These are phyloP conservation scores for Pachypanchax playfairii DNA, from an alignment of 2,113 vertebrate species.

Conservation along the genomic window DNA sequence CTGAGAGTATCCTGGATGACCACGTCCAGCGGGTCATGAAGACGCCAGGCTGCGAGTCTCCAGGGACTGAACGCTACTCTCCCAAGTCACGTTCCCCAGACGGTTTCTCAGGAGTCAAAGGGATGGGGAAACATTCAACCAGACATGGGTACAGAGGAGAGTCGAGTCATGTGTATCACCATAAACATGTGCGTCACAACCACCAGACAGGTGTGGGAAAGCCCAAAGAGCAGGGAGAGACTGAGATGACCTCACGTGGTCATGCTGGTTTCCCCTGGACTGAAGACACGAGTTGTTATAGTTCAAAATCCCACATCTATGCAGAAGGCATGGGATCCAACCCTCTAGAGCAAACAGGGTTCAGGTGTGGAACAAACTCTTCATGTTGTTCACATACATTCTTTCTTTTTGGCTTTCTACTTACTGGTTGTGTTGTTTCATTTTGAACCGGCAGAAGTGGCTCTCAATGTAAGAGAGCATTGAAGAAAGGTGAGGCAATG, in stretches of 20 bases:
- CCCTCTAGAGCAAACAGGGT: conserved; percentile 76
- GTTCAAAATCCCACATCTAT: conserved; percentile 85
- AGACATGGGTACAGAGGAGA: conserved; percentile 85
- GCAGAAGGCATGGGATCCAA: conserved; percentile 77
- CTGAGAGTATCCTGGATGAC: conserved; percentile 95
- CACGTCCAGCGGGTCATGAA: conserved; percentile 97
- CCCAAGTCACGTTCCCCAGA: conserved; percentile 90
- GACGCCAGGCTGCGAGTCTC: conserved; percentile 93
- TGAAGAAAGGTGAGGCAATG: conserved; percentile 78
- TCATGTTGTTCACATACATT: neutral
- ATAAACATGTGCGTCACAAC: conserved; percentile 89
- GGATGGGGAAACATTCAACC: conserved; percentile 78
- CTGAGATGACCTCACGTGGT: conserved; percentile 77
- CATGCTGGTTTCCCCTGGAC: conserved; percentile 82
- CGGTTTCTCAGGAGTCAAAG: conserved; percentile 74
- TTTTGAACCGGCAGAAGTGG: conserved; percentile 80
- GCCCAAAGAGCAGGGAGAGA: conserved; percentile 86
- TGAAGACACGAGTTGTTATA: conserved; percentile 81
- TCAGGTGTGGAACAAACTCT: conserved; percentile 70
- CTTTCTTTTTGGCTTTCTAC: neutral
- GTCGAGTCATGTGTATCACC: conserved; percentile 80
- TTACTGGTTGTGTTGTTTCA: neutral
- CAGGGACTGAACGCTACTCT: conserved; percentile 87
- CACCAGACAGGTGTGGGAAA: conserved; percentile 77
- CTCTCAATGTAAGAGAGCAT: conserved; percentile 79